These are phyloP conservation scores for Drosophila virilis DNA, from an alignment of 1,140 invertebrate species.

Conservation along the genomic window DNA sequence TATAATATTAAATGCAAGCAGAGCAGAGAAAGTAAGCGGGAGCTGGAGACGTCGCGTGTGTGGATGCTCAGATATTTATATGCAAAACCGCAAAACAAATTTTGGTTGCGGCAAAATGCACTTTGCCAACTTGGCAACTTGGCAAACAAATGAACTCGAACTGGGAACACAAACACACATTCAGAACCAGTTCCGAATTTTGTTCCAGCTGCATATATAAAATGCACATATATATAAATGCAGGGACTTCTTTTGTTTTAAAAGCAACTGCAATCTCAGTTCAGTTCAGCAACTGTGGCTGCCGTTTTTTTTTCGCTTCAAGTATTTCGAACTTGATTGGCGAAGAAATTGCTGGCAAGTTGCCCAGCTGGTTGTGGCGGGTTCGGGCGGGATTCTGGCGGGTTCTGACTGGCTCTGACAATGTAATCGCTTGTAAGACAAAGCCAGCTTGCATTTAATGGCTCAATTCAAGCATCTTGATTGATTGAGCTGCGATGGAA, in stretches of 20 bases:
- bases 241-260: slow-evolving; percentile 32
- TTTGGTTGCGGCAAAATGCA: slow-evolving; percentile 70
- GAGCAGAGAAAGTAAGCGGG: background rate
- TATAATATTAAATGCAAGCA: slow-evolving; percentile 63
- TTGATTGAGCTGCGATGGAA: slow-evolving; percentile 70
- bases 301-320: slow-evolving; percentile 37
- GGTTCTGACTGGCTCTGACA: slow-evolving; percentile 25
- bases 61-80: slow-evolving; percentile 58
- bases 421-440: slow-evolving; percentile 64
- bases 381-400: background rate
- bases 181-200: slow-evolving; percentile 17
- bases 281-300: slow-evolving; percentile 40
- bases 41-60: slow-evolving; percentile 16
- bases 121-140: slow-evolving; percentile 67
- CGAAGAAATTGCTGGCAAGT: slow-evolving; percentile 46
- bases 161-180: slow-evolving; percentile 1
- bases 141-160: slow-evolving; percentile 77
- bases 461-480: slow-evolving; percentile 60
- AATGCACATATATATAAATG: slow-evolving; percentile 20
- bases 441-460: slow-evolving; percentile 49
- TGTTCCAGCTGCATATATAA: slow-evolving; percentile 7
- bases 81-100: slow-evolving; percentile 74
- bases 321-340: slow-evolving; percentile 58
- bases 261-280: slow-evolving; percentile 48
- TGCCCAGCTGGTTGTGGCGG: slow-evolving; percentile 35